A percentile compares a stretch with the other conserved stretches of the same genome.
These are phyloP conservation scores for Phodopus roborovskii DNA, from an alignment of 2,113 vertebrate genomes.

Conservation along the genomic window DNA sequence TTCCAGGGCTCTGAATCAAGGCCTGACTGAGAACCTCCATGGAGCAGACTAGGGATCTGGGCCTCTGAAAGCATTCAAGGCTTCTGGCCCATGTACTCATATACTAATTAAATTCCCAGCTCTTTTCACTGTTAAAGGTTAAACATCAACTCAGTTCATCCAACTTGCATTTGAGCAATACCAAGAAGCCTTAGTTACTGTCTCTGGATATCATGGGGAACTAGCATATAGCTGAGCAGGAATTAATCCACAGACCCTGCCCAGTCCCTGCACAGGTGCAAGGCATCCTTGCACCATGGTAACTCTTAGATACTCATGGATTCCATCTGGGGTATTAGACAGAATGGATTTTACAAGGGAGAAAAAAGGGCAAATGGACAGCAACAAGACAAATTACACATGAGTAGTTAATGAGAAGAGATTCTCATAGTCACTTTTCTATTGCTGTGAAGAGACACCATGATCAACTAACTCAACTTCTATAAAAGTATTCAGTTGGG, in stretches of 20 bases:
- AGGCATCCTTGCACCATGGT: not conserved
- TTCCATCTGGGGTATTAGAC: not conserved
- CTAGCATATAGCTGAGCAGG: not conserved
- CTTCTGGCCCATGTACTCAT: not conserved
- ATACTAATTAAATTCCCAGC: not conserved
- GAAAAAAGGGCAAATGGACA: constrained; percentile 30
- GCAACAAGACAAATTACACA: not conserved
- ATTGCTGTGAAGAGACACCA: not conserved
- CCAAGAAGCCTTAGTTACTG: not conserved
- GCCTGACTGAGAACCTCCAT: not conserved
- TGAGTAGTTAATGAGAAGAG: not conserved
- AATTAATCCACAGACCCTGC: not conserved
- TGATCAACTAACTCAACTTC: not conserved
- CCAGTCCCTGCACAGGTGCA: not conserved
- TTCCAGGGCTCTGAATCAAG: not conserved
- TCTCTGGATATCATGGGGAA: not conserved
- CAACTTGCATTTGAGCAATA: not conserved
- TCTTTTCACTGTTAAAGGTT: not conserved
- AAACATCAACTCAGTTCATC: not conserved
- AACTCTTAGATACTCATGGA: constrained; percentile 5
- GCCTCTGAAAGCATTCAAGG: not conserved
- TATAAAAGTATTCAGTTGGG: not conserved
- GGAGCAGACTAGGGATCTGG: not conserved
- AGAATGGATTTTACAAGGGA: not conserved
- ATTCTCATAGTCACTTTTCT: not conserved